A percentile compares a stretch with the other conserved stretches of the same genome.
Evolutionary conservation across 53 echinoderm and acorn worm genomes (phyloP).

Genomic region (Echinometra lucunter): DNA sequence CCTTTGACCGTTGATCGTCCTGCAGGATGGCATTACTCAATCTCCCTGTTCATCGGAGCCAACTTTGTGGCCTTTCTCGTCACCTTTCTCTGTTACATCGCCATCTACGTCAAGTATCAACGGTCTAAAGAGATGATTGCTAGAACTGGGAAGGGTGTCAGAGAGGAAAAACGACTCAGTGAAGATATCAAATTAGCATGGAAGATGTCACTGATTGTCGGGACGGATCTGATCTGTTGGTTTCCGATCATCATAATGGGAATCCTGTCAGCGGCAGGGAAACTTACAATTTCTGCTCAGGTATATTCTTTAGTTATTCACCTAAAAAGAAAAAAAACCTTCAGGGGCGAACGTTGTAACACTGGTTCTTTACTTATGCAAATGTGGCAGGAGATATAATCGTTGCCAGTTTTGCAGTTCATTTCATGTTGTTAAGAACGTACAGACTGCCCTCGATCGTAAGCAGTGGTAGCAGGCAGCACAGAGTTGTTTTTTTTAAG

Average conservation of each 20-base stretch:
- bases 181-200: conserved; percentile 96
- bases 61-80: conserved; percentile 83
- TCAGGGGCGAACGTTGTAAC: no score
- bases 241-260: conserved; percentile 97
- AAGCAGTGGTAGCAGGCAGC: no score
- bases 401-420: no score
- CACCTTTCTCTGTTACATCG: conserved; percentile 85
- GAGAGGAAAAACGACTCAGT: neutral
- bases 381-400: no score
- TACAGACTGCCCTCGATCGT: no score
- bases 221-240: conserved; percentile 93
- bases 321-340: no score
- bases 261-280: conserved; percentile 54
- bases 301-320: neutral
- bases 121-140: neutral
- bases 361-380: no score
- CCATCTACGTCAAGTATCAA: conserved; percentile 75
- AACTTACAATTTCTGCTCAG: conserved; percentile 52
- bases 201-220: conserved; percentile 92
- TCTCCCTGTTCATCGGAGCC: conserved; percentile 86
- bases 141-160: neutral
- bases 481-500: no score
- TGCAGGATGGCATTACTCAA: conserved; percentile 93
- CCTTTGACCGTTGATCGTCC: conserved; percentile 82
- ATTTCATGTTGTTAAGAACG: no score